Evolutionary conservation across 2,797 vertebrate species (phyloP).

Genomic region (Lutjanus argentimaculatus): DNA sequence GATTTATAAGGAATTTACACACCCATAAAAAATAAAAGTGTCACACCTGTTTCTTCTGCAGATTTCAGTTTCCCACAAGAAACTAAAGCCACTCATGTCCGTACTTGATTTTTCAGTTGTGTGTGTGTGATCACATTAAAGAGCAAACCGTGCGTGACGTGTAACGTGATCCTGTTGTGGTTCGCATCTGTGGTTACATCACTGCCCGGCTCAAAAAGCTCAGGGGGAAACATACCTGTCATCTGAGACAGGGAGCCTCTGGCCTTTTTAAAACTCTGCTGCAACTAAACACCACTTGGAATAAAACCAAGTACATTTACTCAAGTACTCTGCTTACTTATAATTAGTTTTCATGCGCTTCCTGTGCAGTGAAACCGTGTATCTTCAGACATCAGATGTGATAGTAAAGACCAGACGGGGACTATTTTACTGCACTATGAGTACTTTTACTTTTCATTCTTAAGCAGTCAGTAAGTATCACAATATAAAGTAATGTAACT

Average conservation of each 20-base stretch:
- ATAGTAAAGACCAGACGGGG: too few species aligned
- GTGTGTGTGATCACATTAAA: not conserved
- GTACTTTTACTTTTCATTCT: too few species aligned
- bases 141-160: not conserved
- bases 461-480: too few species aligned
- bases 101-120: not conserved
- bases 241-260: constrained; percentile 44
- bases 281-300: not conserved
- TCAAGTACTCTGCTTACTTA: not conserved
- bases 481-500: too few species aligned
- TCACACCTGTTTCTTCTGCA: not conserved
- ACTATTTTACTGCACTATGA: too few species aligned
- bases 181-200: constrained; percentile 17
- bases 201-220: not conserved
- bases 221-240: constrained; percentile 29
- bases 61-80: not conserved
- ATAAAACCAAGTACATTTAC: not conserved
- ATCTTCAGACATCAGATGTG: too few species aligned
- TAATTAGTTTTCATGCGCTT: too few species aligned
- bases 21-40: not conserved
- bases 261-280: constrained; percentile 28
- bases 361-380: too few species aligned
- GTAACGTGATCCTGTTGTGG: not conserved
- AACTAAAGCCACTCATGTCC: not conserved
- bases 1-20: not conserved